phyloP scores from a whole-genome alignment of 2,797 vertebrate genomes.

The Setipinna tenuifilis region DNA sequence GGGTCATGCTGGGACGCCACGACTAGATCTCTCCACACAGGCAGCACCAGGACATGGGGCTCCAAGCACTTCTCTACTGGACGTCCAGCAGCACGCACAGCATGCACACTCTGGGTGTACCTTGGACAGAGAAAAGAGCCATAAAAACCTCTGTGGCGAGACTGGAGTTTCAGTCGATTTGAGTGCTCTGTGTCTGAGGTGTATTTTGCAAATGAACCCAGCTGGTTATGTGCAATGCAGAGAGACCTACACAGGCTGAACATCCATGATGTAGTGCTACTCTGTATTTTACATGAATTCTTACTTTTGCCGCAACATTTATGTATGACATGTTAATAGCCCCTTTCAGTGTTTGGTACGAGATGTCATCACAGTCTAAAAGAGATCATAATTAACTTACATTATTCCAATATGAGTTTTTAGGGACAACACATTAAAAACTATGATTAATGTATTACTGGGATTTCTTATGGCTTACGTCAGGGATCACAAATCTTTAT shows the following conservation, averaged over 20 bases:
- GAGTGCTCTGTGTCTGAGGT: not conserved
- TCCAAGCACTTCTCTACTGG: too few relatives aligned
- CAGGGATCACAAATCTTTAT: not conserved
- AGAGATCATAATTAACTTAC: not conserved
- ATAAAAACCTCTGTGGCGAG: not conserved
- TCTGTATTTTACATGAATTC: not conserved
- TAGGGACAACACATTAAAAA: not conserved
- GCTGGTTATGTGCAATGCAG: not conserved
- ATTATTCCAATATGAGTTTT: not conserved
- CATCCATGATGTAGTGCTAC: not conserved
- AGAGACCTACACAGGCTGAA: not conserved
- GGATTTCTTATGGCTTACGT: not conserved
- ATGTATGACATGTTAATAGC: not conserved
- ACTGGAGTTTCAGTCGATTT: conserved; percentile 2
- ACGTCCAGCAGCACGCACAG: not conserved
- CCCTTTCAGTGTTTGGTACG: not conserved
- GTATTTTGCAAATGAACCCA: not conserved
- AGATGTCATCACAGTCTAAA: not conserved
- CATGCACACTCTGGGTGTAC: not conserved
- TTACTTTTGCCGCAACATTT: not conserved
- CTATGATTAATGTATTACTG: not conserved
- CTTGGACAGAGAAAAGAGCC: not conserved
- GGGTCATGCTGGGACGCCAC: not conserved
- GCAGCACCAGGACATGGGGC: too few relatives aligned
- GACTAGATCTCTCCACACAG: too few relatives aligned